Conservation (phyloP, 2,797 vertebrate species). For the Acrossocheilus fasciatus region DNA sequence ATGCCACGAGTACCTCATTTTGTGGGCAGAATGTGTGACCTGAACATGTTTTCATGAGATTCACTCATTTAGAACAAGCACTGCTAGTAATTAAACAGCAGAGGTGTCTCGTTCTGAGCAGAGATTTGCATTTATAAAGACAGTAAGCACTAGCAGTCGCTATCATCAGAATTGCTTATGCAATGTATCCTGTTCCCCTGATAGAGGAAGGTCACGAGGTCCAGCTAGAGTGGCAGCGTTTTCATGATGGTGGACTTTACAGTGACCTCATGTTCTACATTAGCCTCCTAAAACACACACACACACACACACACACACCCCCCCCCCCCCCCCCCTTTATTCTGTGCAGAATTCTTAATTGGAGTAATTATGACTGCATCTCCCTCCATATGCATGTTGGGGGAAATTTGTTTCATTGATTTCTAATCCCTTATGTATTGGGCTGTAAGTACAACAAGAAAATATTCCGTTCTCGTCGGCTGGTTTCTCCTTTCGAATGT, state of each 20-base stretch:
- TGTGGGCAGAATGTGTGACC: neutral
- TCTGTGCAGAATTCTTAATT: constrained; percentile 14
- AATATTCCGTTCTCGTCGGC: constrained; percentile 26
- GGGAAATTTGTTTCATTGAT: constrained; percentile 17
- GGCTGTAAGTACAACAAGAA: constrained; percentile 16
- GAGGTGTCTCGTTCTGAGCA: neutral
- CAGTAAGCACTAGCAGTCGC: neutral
- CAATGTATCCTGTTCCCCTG: neutral
- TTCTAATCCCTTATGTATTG: constrained; percentile 14
- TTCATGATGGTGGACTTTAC: neutral
- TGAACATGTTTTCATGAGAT: neutral
- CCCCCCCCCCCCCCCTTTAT: no score
- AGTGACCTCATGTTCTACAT: neutral
- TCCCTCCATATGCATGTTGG: neutral
- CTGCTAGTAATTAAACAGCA: neutral
- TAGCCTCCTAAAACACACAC: neutral
- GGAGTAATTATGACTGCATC: constrained; percentile 19
- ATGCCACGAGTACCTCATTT: neutral
- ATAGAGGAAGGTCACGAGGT: neutral
- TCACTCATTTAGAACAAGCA: neutral
- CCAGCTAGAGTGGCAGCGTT: neutral
- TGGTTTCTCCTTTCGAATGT: constrained; percentile 29
- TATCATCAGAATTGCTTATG: neutral
- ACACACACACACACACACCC: neutral
- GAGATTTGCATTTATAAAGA: constrained; percentile 2